A percentile compares a stretch with the other conserved stretches of the same genome.
Conservation (phyloP, 2,888 invertebrate species). For the Pandemis heparana region DNA sequence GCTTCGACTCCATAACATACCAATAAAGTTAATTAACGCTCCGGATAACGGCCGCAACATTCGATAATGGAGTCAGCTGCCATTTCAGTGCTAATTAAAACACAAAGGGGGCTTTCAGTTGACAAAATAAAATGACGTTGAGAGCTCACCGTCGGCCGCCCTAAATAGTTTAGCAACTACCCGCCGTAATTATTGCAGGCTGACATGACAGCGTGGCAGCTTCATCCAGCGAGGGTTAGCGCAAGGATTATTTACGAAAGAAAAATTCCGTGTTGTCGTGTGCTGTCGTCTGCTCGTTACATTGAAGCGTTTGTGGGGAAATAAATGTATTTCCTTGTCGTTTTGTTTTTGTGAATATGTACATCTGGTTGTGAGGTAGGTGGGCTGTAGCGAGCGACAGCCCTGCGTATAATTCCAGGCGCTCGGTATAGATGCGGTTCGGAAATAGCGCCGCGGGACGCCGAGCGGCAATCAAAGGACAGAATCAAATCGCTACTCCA, state of each 20-base stretch:
- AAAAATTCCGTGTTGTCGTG: conserved; percentile 14
- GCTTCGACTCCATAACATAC: conserved; percentile 35
- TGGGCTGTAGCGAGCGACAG: conserved; percentile 23
- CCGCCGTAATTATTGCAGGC: conserved; percentile 68
- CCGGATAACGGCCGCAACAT: conserved; percentile 50
- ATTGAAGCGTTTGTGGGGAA: conserved; percentile 20
- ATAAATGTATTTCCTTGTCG: conserved; percentile 20
- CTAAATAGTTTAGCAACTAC: conserved; percentile 71
- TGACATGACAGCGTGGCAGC: conserved; percentile 51
- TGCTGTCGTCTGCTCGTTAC: conserved; percentile 25
- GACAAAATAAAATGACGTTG: conserved; percentile 68
- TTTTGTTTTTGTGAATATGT: conserved; percentile 24
- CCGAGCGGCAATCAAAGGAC: conserved; percentile 74
- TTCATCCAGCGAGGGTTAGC: conserved; percentile 39
- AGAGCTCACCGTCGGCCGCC: conserved; percentile 61
- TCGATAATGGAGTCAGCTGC: conserved; percentile 41
- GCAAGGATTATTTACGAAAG: conserved; percentile 31
- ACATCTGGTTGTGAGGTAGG: conserved; percentile 12
- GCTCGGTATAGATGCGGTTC: conserved; percentile 37
- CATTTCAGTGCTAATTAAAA: conserved; percentile 69
- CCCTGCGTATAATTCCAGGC: conserved; percentile 30
- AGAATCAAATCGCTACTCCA: conserved; percentile 71
- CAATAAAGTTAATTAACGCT: conserved; percentile 42
- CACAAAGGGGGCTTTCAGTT: conserved; percentile 69
- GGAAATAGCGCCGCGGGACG: conserved; percentile 69